Conservation (phyloP, 1,140 invertebrate genomes). For the Bombus huntii region DNA sequence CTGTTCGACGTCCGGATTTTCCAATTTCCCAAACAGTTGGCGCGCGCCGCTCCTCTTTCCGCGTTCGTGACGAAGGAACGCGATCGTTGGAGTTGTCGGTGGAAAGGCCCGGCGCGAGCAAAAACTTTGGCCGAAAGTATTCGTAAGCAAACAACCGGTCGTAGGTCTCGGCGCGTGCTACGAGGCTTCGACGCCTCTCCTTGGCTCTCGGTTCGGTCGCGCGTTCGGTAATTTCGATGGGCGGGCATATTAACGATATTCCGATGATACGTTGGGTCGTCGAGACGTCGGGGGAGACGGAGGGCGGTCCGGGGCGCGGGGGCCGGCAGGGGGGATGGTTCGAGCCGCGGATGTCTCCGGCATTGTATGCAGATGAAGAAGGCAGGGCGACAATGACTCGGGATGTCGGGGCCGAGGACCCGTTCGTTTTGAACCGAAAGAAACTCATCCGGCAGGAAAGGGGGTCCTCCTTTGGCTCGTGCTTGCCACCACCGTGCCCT, state of each 20-base stretch:
- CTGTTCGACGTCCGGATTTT: background rate
- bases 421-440: conserved; percentile 65
- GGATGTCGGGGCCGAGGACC: conserved; percentile 64
- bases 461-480: conserved; percentile 72
- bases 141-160: background rate
- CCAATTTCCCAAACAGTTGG: background rate
- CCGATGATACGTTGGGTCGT: conserved; percentile 69
- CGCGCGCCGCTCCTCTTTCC: background rate
- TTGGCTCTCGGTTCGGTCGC: conserved; percentile 59
- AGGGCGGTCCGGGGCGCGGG: background rate
- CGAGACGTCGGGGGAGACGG: conserved; percentile 1
- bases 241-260: conserved; percentile 76
- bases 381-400: conserved; percentile 82
- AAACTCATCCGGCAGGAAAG: conserved; percentile 57
- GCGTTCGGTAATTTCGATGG: conserved; percentile 77
- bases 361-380: conserved; percentile 83
- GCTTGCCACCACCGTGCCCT: conserved; percentile 60
- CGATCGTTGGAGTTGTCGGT: background rate
- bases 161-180: conserved; percentile 14
- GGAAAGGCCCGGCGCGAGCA: background rate
- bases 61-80: too few relatives aligned
- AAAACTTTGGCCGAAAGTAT: background rate
- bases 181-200: conserved; percentile 41
- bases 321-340: conserved; percentile 31
- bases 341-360: conserved; percentile 73